A percentile compares a stretch with the other conserved stretches of the same genome.
Conservation (phyloP, 2,888 invertebrate species). For the Allacma fusca region DNA sequence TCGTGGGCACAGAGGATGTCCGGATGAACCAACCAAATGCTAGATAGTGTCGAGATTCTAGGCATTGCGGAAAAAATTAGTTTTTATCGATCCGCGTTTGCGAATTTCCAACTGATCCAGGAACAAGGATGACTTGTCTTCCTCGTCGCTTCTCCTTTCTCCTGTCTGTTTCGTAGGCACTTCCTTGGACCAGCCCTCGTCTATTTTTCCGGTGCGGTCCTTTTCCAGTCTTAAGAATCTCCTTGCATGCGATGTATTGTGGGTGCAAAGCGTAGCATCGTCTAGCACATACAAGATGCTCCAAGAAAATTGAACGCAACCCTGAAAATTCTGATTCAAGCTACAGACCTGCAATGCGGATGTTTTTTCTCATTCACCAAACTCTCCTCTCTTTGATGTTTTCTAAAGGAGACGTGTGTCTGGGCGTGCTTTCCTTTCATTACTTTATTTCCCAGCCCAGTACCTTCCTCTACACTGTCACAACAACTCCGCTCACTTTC, state of each 20-base stretch:
- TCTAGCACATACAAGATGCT: not conserved
- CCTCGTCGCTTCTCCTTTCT: slow-evolving; percentile 19
- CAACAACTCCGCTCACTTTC: not conserved
- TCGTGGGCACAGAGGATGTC: not conserved
- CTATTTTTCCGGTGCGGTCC: slow-evolving; percentile 18
- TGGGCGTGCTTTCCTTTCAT: not conserved
- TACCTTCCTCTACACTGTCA: not conserved
- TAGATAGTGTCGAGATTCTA: not conserved
- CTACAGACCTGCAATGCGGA: slow-evolving; percentile 43
- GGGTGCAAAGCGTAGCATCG: too few species aligned
- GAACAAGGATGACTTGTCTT: not conserved
- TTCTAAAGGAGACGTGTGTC: not conserved
- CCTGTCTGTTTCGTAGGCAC: not conserved
- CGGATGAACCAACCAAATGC: not conserved
- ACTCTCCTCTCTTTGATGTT: slow-evolving; percentile 30
- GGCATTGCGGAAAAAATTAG: slow-evolving; percentile 44
- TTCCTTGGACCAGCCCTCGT: slow-evolving; percentile 14
- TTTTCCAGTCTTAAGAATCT: not conserved
- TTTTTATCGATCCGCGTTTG: slow-evolving; percentile 46
- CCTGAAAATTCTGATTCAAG: not conserved
- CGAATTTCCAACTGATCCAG: slow-evolving; percentile 40
- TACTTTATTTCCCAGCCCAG: slow-evolving; percentile 3
- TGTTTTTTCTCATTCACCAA: slow-evolving; percentile 29
- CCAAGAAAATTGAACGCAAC: not conserved
- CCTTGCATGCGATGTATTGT: not conserved